These are phyloP conservation scores for Cataglyphis hispanica DNA, from an alignment of 1,140 invertebrate genomes.

Conservation along the genomic window DNA sequence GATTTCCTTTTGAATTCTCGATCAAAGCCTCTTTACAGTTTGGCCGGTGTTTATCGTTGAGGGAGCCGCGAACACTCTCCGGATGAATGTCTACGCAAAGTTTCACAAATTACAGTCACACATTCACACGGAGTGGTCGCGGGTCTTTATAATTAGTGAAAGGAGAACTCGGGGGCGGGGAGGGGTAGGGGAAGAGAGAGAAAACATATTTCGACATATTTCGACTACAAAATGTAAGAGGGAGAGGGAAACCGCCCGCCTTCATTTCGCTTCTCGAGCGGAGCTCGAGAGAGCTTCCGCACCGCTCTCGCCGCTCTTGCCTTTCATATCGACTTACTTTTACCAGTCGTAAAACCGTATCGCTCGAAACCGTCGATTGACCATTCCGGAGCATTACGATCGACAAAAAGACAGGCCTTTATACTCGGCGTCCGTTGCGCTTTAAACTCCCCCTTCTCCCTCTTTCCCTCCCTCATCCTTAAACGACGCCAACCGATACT, in stretches of 20 bases:
- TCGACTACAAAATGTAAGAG: constrained; percentile 65
- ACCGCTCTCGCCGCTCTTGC: background rate
- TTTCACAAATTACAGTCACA: constrained; percentile 71
- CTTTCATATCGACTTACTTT: constrained; percentile 58
- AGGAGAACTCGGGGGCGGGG: constrained; percentile 61
- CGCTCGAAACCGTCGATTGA: constrained; percentile 35
- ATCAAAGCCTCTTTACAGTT: constrained; percentile 51
- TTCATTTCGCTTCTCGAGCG: constrained; percentile 37
- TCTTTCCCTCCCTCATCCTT: background rate
- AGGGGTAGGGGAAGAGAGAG: background rate
- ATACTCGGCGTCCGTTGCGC: background rate
- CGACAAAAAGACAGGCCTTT: constrained; percentile 53
- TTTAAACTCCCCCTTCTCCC: background rate
- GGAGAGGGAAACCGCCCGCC: constrained; percentile 22
- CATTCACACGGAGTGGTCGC: constrained; percentile 42
- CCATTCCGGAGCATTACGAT: constrained; percentile 31
- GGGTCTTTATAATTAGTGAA: constrained; percentile 70
- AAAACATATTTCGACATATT: constrained; percentile 65
- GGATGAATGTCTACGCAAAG: constrained; percentile 31
- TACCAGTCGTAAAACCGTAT: constrained; percentile 55
- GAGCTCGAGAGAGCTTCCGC: constrained; percentile 30
- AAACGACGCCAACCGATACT: background rate
- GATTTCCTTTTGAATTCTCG: constrained; percentile 69
- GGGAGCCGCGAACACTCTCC: constrained; percentile 2
- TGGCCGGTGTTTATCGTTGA: constrained; percentile 1